Conservation (phyloP, 2,888 invertebrate species). For the Troides helena region DNA sequence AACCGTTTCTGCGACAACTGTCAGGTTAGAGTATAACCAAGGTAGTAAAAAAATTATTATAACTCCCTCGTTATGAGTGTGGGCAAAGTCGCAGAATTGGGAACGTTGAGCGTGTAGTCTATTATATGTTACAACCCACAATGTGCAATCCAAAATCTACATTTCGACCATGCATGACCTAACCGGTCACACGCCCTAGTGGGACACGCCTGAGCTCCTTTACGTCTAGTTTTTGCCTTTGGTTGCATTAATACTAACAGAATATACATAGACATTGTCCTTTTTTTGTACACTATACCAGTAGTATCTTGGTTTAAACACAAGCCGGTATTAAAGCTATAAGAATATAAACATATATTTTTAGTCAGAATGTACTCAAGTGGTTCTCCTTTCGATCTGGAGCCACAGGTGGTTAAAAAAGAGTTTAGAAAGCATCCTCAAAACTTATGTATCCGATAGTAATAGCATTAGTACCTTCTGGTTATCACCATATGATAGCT, state of each 20-base stretch:
- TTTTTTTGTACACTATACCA: slow-evolving; percentile 14
- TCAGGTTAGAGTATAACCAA: too few relatives aligned
- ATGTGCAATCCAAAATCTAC: slow-evolving; percentile 22
- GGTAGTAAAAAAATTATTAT: too few relatives aligned
- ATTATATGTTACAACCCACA: background rate
- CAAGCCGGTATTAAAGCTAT: background rate
- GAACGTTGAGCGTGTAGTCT: background rate
- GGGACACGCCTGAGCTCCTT: slow-evolving; percentile 28
- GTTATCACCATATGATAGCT: too few relatives aligned
- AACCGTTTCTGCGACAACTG: too few relatives aligned
- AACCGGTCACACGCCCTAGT: slow-evolving; percentile 46
- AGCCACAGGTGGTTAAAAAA: too few relatives aligned
- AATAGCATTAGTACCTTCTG: too few relatives aligned
- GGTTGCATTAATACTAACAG: slow-evolving; percentile 31
- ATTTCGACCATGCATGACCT: slow-evolving; percentile 57
- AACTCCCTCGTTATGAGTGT: too few relatives aligned
- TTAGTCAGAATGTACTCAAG: too few relatives aligned
- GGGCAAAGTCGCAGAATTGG: too few relatives aligned
- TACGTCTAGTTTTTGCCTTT: slow-evolving; percentile 28
- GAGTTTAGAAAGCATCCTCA: too few relatives aligned
- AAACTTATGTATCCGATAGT: too few relatives aligned
- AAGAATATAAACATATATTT: background rate
- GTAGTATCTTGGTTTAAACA: slow-evolving; percentile 15
- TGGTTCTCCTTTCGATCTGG: too few relatives aligned
- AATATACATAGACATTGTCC: background rate